phyloP scores from a whole-genome alignment of 2,113 vertebrate genomes.

The Tachysurus fulvidraco region DNA sequence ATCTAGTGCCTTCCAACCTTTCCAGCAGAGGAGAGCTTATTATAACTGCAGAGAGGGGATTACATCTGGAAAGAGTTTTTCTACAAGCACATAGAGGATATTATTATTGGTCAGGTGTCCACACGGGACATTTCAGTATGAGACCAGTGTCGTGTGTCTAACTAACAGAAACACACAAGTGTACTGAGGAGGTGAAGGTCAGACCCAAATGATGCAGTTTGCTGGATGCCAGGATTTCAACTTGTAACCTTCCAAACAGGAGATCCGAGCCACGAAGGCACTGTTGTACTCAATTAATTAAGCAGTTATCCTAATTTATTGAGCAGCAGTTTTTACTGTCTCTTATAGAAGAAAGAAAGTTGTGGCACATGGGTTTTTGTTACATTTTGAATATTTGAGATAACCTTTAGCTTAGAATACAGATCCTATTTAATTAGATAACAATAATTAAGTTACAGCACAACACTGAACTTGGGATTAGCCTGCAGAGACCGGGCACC shows the following conservation, averaged over 20 bases:
- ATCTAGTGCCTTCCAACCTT: neutral
- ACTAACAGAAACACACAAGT: neutral
- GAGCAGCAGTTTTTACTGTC: neutral
- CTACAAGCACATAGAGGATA: neutral
- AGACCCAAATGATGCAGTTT: neutral
- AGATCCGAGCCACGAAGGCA: neutral
- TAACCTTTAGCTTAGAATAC: too few species aligned
- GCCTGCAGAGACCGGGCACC: slow-evolving; percentile 1
- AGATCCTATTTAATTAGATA: neutral
- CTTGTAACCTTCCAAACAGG: neutral
- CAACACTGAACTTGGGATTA: neutral
- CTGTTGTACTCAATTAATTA: neutral
- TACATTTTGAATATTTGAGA: neutral
- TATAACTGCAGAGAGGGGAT: neutral
- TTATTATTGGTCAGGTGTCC: neutral
- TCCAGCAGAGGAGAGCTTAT: neutral
- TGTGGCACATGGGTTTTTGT: neutral
- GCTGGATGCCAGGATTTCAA: neutral
- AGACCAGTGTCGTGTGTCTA: neutral
- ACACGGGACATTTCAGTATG: neutral
- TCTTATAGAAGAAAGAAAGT: neutral
- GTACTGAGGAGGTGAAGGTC: neutral
- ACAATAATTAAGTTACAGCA: neutral
- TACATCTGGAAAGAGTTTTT: neutral
- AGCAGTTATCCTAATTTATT: neutral